phyloP scores from a whole-genome alignment of 2,888 invertebrate genomes.

The Agrochola lota region DNA sequence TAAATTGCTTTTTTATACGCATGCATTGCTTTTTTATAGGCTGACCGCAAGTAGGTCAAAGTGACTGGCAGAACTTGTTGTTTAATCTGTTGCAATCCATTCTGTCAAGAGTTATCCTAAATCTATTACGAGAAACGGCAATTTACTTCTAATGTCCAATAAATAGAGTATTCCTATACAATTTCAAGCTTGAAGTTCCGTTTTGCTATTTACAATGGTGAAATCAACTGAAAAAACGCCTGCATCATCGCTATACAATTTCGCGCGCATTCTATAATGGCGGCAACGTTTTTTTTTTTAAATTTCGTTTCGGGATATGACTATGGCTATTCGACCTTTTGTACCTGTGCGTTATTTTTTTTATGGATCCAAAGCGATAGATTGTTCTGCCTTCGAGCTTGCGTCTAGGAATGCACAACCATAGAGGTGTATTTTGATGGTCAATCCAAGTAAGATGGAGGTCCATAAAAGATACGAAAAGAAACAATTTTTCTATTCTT shows the following conservation, averaged over 20 bases:
- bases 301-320: slow-evolving; percentile 74
- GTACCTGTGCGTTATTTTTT: slow-evolving; percentile 80
- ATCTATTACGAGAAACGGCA: slow-evolving; percentile 63
- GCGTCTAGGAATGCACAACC: slow-evolving; percentile 78
- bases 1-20: slow-evolving; percentile 49
- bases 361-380: slow-evolving; percentile 21
- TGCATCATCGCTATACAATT: slow-evolving; percentile 77
- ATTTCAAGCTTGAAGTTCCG: slow-evolving; percentile 63
- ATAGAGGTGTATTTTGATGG: slow-evolving; percentile 29
- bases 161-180: slow-evolving; percentile 58
- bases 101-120: slow-evolving; percentile 66
- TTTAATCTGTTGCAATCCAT: slow-evolving; percentile 67
- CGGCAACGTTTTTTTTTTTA: slow-evolving; percentile 58
- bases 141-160: slow-evolving; percentile 55
- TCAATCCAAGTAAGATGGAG: slow-evolving; percentile 20
- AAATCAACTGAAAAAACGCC: slow-evolving; percentile 69
- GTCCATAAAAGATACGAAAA: not conserved
- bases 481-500: not conserved
- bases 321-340: slow-evolving; percentile 71
- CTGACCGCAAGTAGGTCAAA: slow-evolving; percentile 57
- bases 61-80: slow-evolving; percentile 61
- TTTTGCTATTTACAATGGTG: slow-evolving; percentile 62
- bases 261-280: slow-evolving; percentile 77
- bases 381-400: slow-evolving; percentile 62
- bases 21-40: slow-evolving; percentile 46